Conservation (phyloP, 2,113 vertebrate species). For the Sarotherodon lohbergeri region DNA sequence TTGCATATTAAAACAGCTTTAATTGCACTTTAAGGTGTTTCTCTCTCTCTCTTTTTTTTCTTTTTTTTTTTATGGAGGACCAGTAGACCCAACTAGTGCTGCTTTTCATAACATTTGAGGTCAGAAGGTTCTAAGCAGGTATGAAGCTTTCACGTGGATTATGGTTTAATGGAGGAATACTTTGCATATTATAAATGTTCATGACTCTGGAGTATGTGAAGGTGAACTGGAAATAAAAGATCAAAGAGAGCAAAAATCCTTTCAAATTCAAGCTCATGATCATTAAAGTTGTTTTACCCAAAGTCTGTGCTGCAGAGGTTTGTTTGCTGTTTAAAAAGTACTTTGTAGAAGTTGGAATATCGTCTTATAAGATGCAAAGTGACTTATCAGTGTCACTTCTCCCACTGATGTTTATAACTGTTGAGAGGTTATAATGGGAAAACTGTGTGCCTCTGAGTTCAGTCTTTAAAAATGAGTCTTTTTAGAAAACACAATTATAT, state of each 20-base stretch:
- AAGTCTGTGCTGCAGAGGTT: conserved; percentile 3
- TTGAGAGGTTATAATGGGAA: not conserved
- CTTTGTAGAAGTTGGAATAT: conserved; percentile 9
- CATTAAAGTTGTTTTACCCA: conserved; percentile 43
- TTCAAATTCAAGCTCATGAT: conserved; percentile 44
- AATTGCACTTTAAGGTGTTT: conserved; percentile 27
- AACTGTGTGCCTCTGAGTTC: not conserved
- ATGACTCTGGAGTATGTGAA: conserved; percentile 57
- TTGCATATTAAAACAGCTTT: conserved; percentile 11
- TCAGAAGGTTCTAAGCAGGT: conserved; percentile 42
- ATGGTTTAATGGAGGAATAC: conserved; percentile 33
- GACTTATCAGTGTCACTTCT: not conserved
- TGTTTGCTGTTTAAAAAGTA: conserved; percentile 11
- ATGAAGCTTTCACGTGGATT: conserved; percentile 25
- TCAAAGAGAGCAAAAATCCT: conserved; percentile 57
- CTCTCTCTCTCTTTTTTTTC: not conserved
- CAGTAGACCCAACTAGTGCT: not conserved
- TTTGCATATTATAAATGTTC: conserved; percentile 64
- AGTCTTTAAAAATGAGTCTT: not conserved
- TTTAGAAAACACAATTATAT: conserved; percentile 10
- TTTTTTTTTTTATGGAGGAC: not conserved
- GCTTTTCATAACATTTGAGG: conserved; percentile 24
- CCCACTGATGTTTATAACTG: not conserved
- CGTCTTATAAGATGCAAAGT: not conserved
- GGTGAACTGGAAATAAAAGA: conserved; percentile 63